Base-by-base conservation (phyloP, 2,888 invertebrate genomes). In the Merodon equestris region DNA sequence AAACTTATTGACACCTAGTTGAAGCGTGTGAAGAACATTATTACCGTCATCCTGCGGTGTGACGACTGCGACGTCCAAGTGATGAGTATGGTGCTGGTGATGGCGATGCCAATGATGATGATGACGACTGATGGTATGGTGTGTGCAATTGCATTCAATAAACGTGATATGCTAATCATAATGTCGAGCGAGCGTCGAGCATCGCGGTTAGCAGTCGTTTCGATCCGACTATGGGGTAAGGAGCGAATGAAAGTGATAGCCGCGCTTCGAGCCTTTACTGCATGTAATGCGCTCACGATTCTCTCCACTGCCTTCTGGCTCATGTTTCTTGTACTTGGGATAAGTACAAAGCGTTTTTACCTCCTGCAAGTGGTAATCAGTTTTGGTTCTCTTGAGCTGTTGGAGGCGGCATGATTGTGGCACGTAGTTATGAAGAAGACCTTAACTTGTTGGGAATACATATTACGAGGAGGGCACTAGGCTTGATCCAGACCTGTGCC, bases 161-260 rank as follows among this genome's bases (percentile, higher is more conserved):
- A 85, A 86, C 86, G 86, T 86, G 87, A 87, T 87, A 87, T 87
- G 87, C 87, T 87, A 87, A 87, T 87, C 87, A 86, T 84, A 83
- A 84, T 84, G 84, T 84, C 83, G 84, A 84, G 83, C 84, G 83
- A 27, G 27, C n/a, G n/a, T n/a, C n/a, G n/a, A n/a, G n/a, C n/a
- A n/a, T n/a, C n/a, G n/a, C 27, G 27, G 27, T 27, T 27, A 27
- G 27, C 27, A 27, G 27, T 27, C 27, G 27, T 4, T 27, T 27
- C 27, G 27, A 27, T 27, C 27, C 27, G 27, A 4, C 7, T 27
- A 2, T 7, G 27, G 2, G 27, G 27, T 27, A 44, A 73, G 73
- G 51, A 63, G 44, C 64, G 17, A 79, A 79, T 57, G 74, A 79
- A 79, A 79, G 79, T 74, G 79, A 79, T 79, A 70, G 73, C 53